These are phyloP conservation scores for Pyrrhosoma nymphula DNA, from an alignment of 2,888 invertebrate species.

Conservation along the genomic window DNA sequence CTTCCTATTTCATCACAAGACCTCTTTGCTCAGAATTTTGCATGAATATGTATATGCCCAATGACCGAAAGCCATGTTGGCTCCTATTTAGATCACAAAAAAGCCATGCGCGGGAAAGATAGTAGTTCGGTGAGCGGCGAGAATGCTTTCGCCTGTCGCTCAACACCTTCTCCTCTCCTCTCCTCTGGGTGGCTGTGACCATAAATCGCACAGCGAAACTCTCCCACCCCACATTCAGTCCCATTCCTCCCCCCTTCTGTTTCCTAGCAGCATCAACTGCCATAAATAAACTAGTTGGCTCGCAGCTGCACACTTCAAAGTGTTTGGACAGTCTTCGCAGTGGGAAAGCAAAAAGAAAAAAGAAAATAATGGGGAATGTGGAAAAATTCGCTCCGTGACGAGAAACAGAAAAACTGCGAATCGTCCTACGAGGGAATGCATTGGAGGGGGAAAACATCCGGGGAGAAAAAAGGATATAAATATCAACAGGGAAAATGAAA, in stretches of 20 bases:
- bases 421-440: background rate
- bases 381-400: background rate
- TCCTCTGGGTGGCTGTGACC: background rate
- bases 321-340: conserved; percentile 16
- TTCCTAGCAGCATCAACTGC: background rate
- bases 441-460: background rate
- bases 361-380: background rate
- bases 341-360: background rate
- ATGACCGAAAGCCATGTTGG: background rate
- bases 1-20: background rate
- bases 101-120: background rate
- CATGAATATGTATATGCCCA: background rate
- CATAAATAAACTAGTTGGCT: conserved; percentile 36
- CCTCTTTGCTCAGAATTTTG: background rate
- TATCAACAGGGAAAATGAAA: background rate
- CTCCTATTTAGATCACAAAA: background rate
- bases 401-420: conserved; percentile 39
- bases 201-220: background rate
- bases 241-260: no score
- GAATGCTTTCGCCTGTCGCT: conserved; percentile 7
- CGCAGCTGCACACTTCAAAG: conserved; percentile 16
- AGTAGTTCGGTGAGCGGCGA: background rate
- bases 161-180: background rate
- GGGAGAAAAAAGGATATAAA: background rate
- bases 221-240: background rate